Percentiles rank a stretch among this genome's conserved stretches.
Evolutionary conservation across 37 sponge, comb jelly and placozoan species (phyloP).

Genomic region (Halichondria panicea): DNA sequence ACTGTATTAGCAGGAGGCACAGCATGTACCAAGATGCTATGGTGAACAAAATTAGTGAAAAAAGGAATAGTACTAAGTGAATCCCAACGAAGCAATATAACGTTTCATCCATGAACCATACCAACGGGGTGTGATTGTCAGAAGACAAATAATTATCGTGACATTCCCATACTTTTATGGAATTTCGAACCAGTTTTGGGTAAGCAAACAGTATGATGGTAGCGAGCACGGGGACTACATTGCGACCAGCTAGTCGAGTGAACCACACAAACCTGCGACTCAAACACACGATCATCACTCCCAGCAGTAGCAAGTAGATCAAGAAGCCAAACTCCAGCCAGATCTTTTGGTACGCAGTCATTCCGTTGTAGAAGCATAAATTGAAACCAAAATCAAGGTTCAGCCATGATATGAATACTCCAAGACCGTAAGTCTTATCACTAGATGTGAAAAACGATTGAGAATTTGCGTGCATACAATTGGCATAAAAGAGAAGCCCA

Average conservation of each 20-base stretch:
- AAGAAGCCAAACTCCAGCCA: slow-evolving; percentile 28
- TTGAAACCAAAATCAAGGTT: slow-evolving; percentile 25
- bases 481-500: slow-evolving; percentile 25
- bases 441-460: not conserved
- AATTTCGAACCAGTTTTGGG: slow-evolving; percentile 10
- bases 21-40: not conserved
- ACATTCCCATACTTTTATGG: not conserved
- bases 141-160: not conserved
- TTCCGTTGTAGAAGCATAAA: slow-evolving; percentile 18
- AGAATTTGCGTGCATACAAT: not conserved
- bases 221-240: slow-evolving; percentile 18
- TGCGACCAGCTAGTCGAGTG: slow-evolving; percentile 2
- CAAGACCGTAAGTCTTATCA: not conserved
- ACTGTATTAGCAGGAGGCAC: slow-evolving; percentile 12
- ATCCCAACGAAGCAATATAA: not conserved
- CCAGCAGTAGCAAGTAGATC: not conserved
- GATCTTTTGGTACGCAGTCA: slow-evolving; percentile 1
- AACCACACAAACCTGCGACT: not conserved
- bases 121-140: not conserved
- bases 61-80: slow-evolving; percentile 9
- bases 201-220: slow-evolving; percentile 26
- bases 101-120: slow-evolving; percentile 18
- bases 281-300: not conserved
- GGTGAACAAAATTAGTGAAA: not conserved
- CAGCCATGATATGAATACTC: slow-evolving; percentile 11